A percentile compares a stretch with the other conserved stretches of the same genome.
These are phyloP conservation scores for Crossaster papposus DNA, from an alignment of 53 echinoderm and acorn worm genomes.

Conservation along the genomic window DNA sequence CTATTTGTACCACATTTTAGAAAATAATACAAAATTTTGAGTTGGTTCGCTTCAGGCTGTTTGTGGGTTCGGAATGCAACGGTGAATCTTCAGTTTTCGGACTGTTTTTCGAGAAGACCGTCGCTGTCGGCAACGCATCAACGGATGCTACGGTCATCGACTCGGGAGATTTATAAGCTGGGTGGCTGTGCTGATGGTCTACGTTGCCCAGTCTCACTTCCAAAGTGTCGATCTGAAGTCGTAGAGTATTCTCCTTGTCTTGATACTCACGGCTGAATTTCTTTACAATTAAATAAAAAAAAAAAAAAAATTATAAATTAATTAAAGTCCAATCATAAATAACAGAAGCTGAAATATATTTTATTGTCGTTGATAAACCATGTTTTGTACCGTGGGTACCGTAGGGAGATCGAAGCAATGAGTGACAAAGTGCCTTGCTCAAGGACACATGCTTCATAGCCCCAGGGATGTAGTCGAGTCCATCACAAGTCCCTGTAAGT, in stretches of 20 bases:
- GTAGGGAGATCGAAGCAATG: too few relatives aligned
- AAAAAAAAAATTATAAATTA: background rate
- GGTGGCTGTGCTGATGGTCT: constrained; percentile 15
- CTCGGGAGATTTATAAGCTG: background rate
- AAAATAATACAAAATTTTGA: constrained; percentile 51
- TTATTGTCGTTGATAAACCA: too few relatives aligned
- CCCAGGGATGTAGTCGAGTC: too few relatives aligned
- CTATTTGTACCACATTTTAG: background rate
- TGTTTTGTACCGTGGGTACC: too few relatives aligned
- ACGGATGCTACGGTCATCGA: background rate
- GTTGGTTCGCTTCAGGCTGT: constrained; percentile 34
- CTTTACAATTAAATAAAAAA: constrained; percentile 23
- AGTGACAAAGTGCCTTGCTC: too few relatives aligned
- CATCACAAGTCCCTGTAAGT: too few relatives aligned
- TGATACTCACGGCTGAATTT: constrained; percentile 23
- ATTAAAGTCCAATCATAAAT: too few relatives aligned
- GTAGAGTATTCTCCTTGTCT: constrained; percentile 22
- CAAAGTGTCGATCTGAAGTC: constrained; percentile 34
- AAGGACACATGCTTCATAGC: too few relatives aligned
- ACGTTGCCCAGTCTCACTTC: constrained; percentile 33
- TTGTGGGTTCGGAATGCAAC: background rate
- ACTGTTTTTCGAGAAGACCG: background rate
- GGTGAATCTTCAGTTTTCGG: background rate
- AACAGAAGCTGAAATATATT: too few relatives aligned
- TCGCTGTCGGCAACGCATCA: background rate